Base-by-base conservation (phyloP, 1,140 invertebrate genomes). In the Pygmarrhopalites habei region DNA sequence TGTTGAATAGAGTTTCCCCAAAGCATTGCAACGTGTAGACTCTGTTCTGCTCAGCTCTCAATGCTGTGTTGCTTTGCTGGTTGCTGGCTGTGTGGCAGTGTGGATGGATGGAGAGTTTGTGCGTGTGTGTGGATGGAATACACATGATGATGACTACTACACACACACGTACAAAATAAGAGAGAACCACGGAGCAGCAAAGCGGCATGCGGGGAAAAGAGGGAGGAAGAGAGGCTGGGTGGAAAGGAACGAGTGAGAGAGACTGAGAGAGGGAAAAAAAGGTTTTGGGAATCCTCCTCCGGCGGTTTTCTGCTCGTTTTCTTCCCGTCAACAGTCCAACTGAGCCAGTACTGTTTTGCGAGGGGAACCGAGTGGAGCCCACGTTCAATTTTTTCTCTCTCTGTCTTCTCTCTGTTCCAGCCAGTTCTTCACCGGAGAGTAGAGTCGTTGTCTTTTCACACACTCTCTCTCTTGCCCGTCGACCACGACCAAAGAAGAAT, bases 391-490 rank as follows among this genome's bases (percentile, higher is more conserved):
- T n/a, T n/a, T n/a, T n/a, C n/a, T n/a, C n/a, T n/a, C n/a, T n/a
- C n/a, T n/a, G n/a, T n/a, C n/a, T n/a, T n/a, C n/a, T 52, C 14
- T 12, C 49, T 52, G 49, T 52, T 52, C 49, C 49, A 52, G 49
- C 28, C 2, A 19, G 7, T 52, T 17, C 14, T 26, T 7, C 14
- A 12, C 7, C 21, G 2, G 14, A 52, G 7, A 19, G 3, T 28
- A 10, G 7, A 14, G 49, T 52, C 7, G 10, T 52, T 35, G 32
- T 35, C 15, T 35, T 35, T 35, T 35, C 15, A n/a, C n/a, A n/a
- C n/a, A n/a, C n/a, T n/a, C n/a, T n/a, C n/a, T n/a, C n/a, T n/a
- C n/a, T n/a, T n/a, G n/a, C n/a, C n/a, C n/a, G n/a, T n/a, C n/a
- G n/a, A n/a, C n/a, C n/a, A n/a, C n/a, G n/a, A n/a, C n/a, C n/a